Percentiles rank a stretch among this genome's conserved stretches.
Evolutionary conservation across 2,797 vertebrate genomes (phyloP).

Genomic region (Cryptoblepharus egeriae): DNA sequence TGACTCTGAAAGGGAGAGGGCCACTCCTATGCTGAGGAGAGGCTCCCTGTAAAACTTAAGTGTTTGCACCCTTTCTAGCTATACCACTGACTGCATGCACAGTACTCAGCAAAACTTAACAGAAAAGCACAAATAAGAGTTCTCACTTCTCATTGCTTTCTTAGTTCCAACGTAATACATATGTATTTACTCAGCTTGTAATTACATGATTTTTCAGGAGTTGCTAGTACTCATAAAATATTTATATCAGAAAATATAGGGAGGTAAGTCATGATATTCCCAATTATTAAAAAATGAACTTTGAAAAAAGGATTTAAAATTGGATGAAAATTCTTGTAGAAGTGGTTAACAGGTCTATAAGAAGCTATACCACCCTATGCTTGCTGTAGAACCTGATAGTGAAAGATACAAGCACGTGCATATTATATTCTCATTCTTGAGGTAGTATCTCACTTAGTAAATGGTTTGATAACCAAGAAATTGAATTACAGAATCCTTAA

Average conservation of each 20-base stretch:
- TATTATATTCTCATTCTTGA: conserved; percentile 42
- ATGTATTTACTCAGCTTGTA: no score
- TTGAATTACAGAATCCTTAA: neutral
- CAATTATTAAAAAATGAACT: neutral
- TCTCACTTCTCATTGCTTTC: no score
- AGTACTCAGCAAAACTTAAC: no score
- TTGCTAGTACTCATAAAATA: neutral
- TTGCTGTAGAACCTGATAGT: conserved; percentile 29
- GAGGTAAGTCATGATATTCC: neutral
- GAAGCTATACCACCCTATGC: neutral
- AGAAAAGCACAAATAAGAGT: no score
- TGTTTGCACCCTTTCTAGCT: no score
- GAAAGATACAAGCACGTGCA: conserved; percentile 39
- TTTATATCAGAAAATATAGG: neutral
- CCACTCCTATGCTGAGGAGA: no score
- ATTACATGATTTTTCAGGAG: neutral
- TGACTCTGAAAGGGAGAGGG: no score
- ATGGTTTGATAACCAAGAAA: conserved; percentile 25
- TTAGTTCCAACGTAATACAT: no score
- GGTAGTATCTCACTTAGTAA: conserved; percentile 32
- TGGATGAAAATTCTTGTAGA: neutral
- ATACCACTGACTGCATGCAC: no score
- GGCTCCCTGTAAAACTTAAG: no score
- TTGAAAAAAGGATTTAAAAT: no score
- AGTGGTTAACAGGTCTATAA: conserved; percentile 21